phyloP scores from a whole-genome alignment of 2,797 vertebrate genomes.

The Urosaurus nigricauda region DNA sequence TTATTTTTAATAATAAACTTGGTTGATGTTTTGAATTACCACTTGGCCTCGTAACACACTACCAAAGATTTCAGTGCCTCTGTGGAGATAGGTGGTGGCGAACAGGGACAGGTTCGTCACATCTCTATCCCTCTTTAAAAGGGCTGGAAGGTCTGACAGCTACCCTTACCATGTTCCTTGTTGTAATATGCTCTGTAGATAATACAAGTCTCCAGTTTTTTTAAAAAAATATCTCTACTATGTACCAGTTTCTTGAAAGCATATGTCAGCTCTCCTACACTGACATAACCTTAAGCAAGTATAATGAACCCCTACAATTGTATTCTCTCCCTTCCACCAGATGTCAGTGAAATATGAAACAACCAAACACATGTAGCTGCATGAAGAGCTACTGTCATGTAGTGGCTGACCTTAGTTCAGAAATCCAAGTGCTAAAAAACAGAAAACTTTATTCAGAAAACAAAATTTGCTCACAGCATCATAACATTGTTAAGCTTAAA shows the following conservation, averaged over 20 bases:
- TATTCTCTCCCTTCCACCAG: neutral
- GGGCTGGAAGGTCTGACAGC: neutral
- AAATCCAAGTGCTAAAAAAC: no score
- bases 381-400: neutral
- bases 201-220: neutral
- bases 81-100: no score
- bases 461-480: no score
- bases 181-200: neutral
- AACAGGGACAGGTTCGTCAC: no score
- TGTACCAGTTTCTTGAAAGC: neutral
- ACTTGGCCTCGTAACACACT: no score
- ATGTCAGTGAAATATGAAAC: neutral
- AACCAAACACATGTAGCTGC: no score
- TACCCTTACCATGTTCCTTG: neutral
- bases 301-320: neutral
- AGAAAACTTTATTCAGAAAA: no score
- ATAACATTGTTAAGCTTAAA: no score
- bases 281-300: neutral
- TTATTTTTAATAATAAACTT: no score
- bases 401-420: no score
- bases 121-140: neutral
- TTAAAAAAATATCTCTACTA: neutral
- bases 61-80: no score
- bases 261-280: neutral
- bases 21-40: no score